phyloP scores from a whole-genome alignment of 1,140 invertebrate species.

The Sarcophaga bullata region DNA sequence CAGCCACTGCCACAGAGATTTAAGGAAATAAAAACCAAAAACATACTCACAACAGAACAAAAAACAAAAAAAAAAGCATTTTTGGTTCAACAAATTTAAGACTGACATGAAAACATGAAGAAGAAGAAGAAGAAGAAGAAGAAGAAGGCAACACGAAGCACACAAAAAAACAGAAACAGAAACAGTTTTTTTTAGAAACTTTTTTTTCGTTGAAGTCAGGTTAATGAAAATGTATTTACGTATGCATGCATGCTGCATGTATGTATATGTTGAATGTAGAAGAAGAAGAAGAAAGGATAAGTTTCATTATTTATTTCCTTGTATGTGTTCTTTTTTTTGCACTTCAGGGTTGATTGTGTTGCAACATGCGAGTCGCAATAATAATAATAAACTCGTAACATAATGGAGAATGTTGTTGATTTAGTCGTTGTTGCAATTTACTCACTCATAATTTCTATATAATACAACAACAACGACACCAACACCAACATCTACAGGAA shows the following conservation, averaged over 20 bases:
- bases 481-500: background rate
- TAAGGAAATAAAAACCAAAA: background rate
- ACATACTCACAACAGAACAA: too few relatives aligned
- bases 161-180: background rate
- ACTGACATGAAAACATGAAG: background rate
- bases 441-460: slow-evolving; percentile 18
- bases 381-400: background rate
- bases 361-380: background rate
- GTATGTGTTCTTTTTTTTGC: background rate
- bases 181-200: background rate
- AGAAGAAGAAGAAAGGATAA: background rate
- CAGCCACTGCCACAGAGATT: background rate
- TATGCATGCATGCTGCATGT: background rate
- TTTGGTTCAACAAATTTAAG: background rate
- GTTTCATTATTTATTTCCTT: slow-evolving; percentile 15
- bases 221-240: background rate
- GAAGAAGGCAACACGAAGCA: too few relatives aligned
- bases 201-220: background rate
- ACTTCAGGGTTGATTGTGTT: background rate
- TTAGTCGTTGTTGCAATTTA: slow-evolving; percentile 1
- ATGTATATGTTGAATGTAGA: background rate
- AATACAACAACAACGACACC: background rate
- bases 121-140: background rate
- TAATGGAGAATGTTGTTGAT: background rate
- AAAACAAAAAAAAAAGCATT: too few relatives aligned